A percentile compares a stretch with the other conserved stretches of the same genome.
Evolutionary conservation across 1,140 invertebrate genomes (phyloP).

Genomic region (Drosophila funebris): DNA sequence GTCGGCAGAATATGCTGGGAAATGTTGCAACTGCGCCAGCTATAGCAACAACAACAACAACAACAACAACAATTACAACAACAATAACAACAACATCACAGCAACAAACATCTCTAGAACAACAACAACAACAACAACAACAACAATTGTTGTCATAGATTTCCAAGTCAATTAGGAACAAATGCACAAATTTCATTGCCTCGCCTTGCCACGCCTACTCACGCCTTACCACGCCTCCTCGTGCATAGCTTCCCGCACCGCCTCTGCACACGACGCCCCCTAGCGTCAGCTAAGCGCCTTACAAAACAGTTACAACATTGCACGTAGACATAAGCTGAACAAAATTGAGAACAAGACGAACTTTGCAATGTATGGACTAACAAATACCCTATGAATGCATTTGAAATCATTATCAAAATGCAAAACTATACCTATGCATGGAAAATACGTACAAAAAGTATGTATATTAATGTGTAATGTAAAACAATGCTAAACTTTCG

Average conservation of each 20-base stretch:
- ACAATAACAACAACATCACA: background rate
- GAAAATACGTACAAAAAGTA: too few species aligned
- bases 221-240: background rate
- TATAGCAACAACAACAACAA: background rate
- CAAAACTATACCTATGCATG: too few species aligned
- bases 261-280: background rate
- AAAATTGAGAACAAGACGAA: background rate
- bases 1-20: constrained; percentile 44
- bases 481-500: too few species aligned
- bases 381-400: background rate
- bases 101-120: too few species aligned
- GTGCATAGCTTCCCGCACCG: too few species aligned
- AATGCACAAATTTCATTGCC: constrained; percentile 5
- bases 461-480: too few species aligned
- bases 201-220: background rate
- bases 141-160: background rate
- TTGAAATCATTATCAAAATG: too few species aligned
- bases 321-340: background rate
- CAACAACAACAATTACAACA: background rate
- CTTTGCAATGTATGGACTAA: background rate
- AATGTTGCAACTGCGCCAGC: constrained; percentile 19
- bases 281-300: background rate
- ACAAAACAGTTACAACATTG: background rate
- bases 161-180: constrained; percentile 11
- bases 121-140: background rate